These are phyloP conservation scores for Conistra vaccinii DNA, from an alignment of 2,888 invertebrate genomes.

Conservation along the genomic window DNA sequence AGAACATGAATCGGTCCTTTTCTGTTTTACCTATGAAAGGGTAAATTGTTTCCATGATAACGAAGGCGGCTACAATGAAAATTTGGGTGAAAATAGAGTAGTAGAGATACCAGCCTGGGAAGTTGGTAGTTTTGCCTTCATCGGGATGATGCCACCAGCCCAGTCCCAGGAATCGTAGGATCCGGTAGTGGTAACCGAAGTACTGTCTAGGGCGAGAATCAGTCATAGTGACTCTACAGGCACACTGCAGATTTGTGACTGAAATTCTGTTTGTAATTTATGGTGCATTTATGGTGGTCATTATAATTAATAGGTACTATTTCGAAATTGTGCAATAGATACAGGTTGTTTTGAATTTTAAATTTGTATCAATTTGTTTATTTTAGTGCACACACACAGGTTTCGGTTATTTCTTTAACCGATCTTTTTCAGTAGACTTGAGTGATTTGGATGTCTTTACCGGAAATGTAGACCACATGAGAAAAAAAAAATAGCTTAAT, in stretches of 20 bases:
- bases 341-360: conserved; percentile 50
- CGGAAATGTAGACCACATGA: background rate
- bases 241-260: conserved; percentile 15
- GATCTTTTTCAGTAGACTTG: background rate
- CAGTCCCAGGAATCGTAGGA: conserved; percentile 82
- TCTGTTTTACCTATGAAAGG: conserved; percentile 86
- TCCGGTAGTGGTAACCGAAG: conserved; percentile 79
- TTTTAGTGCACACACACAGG: background rate
- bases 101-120: conserved; percentile 82
- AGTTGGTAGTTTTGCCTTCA: conserved; percentile 79
- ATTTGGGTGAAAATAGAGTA: conserved; percentile 83
- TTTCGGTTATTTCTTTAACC: background rate
- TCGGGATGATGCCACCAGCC: conserved; percentile 89
- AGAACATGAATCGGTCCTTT: conserved; percentile 86
- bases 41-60: conserved; percentile 85
- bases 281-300: background rate
- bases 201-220: conserved; percentile 77
- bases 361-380: background rate
- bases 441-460: background rate
- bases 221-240: conserved; percentile 55
- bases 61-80: conserved; percentile 85
- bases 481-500: background rate
- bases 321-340: conserved; percentile 40
- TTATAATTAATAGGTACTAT: conserved; percentile 15
- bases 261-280: conserved; percentile 4